Evolutionary conservation across 2,797 vertebrate species (phyloP).

Genomic region (Melanotaenia trifasciata): DNA sequence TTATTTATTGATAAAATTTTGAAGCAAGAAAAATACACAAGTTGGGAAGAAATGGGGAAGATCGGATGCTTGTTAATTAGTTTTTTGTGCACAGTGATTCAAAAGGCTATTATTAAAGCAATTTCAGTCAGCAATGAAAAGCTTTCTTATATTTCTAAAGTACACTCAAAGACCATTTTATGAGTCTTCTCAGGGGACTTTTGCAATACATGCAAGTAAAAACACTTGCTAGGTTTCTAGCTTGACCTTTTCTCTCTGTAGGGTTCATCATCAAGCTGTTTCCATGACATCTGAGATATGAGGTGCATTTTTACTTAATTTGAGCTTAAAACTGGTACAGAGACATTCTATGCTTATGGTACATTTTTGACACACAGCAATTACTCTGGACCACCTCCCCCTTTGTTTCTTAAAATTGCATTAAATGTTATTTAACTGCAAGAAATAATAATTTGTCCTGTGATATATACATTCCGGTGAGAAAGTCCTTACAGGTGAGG

Average conservation of each 20-base stretch:
- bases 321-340: slow-evolving; percentile 56
- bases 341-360: slow-evolving; percentile 58
- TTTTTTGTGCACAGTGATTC: slow-evolving; percentile 30
- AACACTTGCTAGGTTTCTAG: slow-evolving; percentile 32
- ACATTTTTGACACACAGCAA: slow-evolving; percentile 73
- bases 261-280: slow-evolving; percentile 62
- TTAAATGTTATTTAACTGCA: slow-evolving; percentile 68
- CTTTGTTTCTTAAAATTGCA: slow-evolving; percentile 73
- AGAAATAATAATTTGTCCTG: slow-evolving; percentile 35
- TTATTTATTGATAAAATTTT: slow-evolving; percentile 71
- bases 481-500: slow-evolving; percentile 61
- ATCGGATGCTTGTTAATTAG: slow-evolving; percentile 44
- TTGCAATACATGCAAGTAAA: slow-evolving; percentile 7
- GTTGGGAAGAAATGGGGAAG: slow-evolving; percentile 17
- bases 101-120: slow-evolving; percentile 26
- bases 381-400: slow-evolving; percentile 56
- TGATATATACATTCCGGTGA: slow-evolving; percentile 59
- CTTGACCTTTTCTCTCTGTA: slow-evolving; percentile 37
- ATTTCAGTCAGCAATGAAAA: slow-evolving; percentile 27
- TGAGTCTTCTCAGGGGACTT: neutral
- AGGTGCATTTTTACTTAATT: slow-evolving; percentile 70
- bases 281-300: slow-evolving; percentile 64
- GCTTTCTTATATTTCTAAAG: slow-evolving; percentile 15
- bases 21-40: slow-evolving; percentile 50
- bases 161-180: slow-evolving; percentile 23